Base-by-base conservation (phyloP, 2,888 invertebrate species). In the Drosophila setosimentum region DNA sequence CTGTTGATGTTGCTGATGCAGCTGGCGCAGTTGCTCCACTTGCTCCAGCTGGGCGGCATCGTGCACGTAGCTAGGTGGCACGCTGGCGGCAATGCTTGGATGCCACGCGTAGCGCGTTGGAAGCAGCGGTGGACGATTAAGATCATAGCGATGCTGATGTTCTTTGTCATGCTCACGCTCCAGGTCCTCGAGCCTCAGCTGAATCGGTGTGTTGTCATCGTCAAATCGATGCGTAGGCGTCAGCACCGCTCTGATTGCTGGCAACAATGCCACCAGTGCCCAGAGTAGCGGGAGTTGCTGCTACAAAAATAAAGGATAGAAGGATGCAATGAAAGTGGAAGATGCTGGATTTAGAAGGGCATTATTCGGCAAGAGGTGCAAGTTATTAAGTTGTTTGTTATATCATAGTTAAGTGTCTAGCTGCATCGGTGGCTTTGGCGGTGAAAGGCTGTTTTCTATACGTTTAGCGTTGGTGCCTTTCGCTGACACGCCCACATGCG, bases 161-260 rank as follows among this genome's bases (percentile, higher is more conserved):
- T 96, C 96, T 42, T 95, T 94, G 90, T 97, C 96, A 94, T 80
- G 69, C 13, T 96, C 96, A 40, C 95, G 94, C 90, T 97, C 96
- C 76, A 96, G 96, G 92, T 96, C 96, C 91, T 96, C 96, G 55
- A 96, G 93, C 79, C 96, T 95, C 67, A 96, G 94, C 92, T 96
- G 96, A 90, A 75, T 78, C 2, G 71, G 70, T 1, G 84, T 80
- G n/a, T 75, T 78, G 40, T 90, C 91, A 49, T 91, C 91, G 57
- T 91, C 88, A 27, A 82, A 90, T 55, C 65, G 58, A 3, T 61
- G 74, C 21, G 33, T 53, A 7, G 42, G 68, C 21, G 68, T 18
- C 33, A 87, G 59, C 13, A 57, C 74, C 0, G 74, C 80, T 29
- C 40, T 61, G 13, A 49, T 49, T 0, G 55, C 59, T 16, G 75